phyloP scores from a whole-genome alignment of 2,888 invertebrate genomes.

The Aphidoletes aphidimyza region DNA sequence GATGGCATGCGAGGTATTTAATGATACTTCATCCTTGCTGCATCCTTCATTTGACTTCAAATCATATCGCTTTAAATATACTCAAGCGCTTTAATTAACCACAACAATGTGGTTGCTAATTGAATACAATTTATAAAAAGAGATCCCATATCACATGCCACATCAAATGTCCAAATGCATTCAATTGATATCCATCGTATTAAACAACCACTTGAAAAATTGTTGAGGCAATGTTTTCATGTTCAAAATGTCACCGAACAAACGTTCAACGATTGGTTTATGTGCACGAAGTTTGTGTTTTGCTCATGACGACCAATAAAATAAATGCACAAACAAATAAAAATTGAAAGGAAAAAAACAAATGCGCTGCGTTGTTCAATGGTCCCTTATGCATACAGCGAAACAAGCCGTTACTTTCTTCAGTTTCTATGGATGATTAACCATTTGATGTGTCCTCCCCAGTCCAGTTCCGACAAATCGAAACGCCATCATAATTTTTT shows the following conservation, averaged over 20 bases:
- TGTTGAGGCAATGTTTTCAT: too few relatives aligned
- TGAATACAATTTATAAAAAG: slow-evolving; percentile 32
- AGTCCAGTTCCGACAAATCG: neutral
- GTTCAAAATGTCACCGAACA: too few relatives aligned
- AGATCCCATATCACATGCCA: slow-evolving; percentile 15
- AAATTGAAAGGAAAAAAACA: neutral
- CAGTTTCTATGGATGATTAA: neutral
- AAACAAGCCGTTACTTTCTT: slow-evolving; percentile 37
- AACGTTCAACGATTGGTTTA: too few relatives aligned
- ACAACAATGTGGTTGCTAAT: slow-evolving; percentile 38
- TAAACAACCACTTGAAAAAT: slow-evolving; percentile 9
- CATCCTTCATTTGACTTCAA: neutral
- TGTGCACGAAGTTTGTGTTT: neutral
- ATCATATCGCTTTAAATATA: neutral
- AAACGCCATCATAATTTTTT: slow-evolving; percentile 39
- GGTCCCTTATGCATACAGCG: neutral
- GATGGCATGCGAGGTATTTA: too few relatives aligned
- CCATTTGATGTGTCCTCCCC: neutral
- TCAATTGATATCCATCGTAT: neutral
- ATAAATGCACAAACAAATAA: slow-evolving; percentile 41
- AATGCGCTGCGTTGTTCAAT: neutral
- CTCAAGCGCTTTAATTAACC: slow-evolving; percentile 9
- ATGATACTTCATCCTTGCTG: too few relatives aligned
- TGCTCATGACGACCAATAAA: neutral
- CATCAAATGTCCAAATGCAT: neutral